Conservation (phyloP, 2,113 vertebrate genomes). For the Mormyrus lacerda region DNA sequence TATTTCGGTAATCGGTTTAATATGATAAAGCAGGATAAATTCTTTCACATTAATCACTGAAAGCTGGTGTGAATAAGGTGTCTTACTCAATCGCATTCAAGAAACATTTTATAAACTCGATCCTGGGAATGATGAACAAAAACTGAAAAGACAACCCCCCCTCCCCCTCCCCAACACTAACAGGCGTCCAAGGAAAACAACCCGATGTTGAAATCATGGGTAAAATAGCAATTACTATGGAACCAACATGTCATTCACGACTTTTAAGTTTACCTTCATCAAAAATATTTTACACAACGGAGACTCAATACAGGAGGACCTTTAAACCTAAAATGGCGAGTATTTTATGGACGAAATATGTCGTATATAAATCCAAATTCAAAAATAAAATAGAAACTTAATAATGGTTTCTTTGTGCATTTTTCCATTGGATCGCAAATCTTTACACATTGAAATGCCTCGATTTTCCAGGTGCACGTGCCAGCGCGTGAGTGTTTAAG, state of each 20-base stretch:
- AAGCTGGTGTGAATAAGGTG: not conserved
- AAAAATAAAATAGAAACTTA: not conserved
- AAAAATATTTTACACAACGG: not conserved
- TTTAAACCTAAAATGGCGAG: not conserved
- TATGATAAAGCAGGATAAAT: not conserved
- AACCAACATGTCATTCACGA: not conserved
- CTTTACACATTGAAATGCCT: not conserved
- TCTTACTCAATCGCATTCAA: not conserved
- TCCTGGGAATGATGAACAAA: not conserved
- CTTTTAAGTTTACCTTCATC: not conserved
- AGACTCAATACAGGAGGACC: not conserved
- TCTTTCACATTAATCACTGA: not conserved
- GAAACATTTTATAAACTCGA: not conserved
- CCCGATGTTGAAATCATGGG: not conserved
- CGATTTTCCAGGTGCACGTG: not conserved
- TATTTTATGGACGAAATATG: not conserved
- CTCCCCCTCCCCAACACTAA: not conserved
- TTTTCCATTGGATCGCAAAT: not conserved
- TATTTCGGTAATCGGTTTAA: not conserved
- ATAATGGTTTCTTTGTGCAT: not conserved
- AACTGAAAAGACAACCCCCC: not conserved
- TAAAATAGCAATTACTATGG: not conserved
- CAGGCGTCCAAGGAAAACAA: not conserved
- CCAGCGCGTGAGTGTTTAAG: not conserved
- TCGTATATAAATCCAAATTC: not conserved